Evolutionary conservation across 2,113 vertebrate genomes (phyloP).

Genomic region (Oreotragus oreotragus): DNA sequence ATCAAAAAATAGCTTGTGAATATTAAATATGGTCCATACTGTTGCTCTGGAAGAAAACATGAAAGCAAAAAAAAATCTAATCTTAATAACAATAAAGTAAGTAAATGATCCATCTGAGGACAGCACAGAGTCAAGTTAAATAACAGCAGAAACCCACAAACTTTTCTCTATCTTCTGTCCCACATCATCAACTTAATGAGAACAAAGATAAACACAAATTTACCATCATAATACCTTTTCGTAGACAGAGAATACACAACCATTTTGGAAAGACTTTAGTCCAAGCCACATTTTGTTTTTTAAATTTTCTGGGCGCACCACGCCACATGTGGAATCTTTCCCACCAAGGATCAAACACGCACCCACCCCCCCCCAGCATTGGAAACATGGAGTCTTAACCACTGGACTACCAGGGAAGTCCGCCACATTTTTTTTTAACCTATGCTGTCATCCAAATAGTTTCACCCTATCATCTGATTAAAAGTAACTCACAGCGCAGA

Average conservation of each 20-base stretch:
- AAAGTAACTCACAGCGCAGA: neutral
- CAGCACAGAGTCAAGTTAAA: neutral
- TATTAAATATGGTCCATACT: neutral
- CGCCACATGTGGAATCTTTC: neutral
- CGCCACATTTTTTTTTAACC: neutral
- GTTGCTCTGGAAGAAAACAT: neutral
- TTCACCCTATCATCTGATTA: neutral
- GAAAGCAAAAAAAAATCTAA: neutral
- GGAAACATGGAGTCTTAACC: neutral
- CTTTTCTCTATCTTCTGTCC: neutral
- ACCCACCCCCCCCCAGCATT: neutral
- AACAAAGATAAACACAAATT: constrained; percentile 6
- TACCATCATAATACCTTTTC: neutral
- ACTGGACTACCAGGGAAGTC: neutral
- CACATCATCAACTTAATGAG: neutral
- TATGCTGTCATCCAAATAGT: neutral
- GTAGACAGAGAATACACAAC: neutral
- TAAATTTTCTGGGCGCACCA: neutral
- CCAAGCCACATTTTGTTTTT: neutral
- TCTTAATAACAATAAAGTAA: neutral
- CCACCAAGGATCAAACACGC: neutral
- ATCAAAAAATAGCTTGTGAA: neutral
- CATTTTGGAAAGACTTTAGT: neutral
- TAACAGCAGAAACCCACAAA: neutral
- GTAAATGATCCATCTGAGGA: neutral